phyloP scores from a whole-genome alignment of 2,113 vertebrate genomes.

The Trematomus loennbergii region DNA sequence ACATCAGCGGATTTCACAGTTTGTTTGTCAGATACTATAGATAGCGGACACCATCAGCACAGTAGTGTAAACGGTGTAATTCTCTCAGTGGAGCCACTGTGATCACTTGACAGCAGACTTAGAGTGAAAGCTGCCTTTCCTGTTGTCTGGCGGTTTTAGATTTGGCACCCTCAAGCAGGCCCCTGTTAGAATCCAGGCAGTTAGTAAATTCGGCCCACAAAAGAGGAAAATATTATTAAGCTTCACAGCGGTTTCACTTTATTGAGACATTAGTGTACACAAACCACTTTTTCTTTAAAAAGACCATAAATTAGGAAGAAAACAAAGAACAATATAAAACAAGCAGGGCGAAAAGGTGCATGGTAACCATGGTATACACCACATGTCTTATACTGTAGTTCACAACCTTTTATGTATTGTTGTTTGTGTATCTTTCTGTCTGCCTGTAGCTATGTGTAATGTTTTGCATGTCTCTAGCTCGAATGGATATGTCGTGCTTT shows the following conservation, averaged over 20 bases:
- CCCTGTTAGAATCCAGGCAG: slow-evolving; percentile 46
- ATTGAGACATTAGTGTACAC: slow-evolving; percentile 82
- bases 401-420: slow-evolving; percentile 70
- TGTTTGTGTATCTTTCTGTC: slow-evolving; percentile 67
- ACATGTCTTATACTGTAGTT: slow-evolving; percentile 76
- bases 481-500: slow-evolving; percentile 68
- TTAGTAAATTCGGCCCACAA: slow-evolving; percentile 65
- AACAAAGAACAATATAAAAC: slow-evolving; percentile 82
- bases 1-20: slow-evolving; percentile 67
- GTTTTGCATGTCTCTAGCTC: slow-evolving; percentile 66
- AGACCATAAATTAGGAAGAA: slow-evolving; percentile 81
- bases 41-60: slow-evolving; percentile 71
- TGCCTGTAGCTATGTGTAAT: slow-evolving; percentile 63
- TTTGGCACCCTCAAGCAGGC: slow-evolving; percentile 47
- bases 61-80: slow-evolving; percentile 69
- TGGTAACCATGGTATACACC: slow-evolving; percentile 77
- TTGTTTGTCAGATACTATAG: slow-evolving; percentile 58
- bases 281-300: slow-evolving; percentile 77
- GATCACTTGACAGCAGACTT: slow-evolving; percentile 55
- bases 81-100: slow-evolving; percentile 58
- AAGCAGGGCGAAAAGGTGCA: slow-evolving; percentile 80
- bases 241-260: slow-evolving; percentile 81
- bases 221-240: slow-evolving; percentile 60
- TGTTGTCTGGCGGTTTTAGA: slow-evolving; percentile 33
- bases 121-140: slow-evolving; percentile 35